Evolutionary conservation across 2,113 vertebrate genomes (phyloP), one percentile per base, ranked within the genome.

Genomic region (Ptilonorhynchus violaceus): DNA sequence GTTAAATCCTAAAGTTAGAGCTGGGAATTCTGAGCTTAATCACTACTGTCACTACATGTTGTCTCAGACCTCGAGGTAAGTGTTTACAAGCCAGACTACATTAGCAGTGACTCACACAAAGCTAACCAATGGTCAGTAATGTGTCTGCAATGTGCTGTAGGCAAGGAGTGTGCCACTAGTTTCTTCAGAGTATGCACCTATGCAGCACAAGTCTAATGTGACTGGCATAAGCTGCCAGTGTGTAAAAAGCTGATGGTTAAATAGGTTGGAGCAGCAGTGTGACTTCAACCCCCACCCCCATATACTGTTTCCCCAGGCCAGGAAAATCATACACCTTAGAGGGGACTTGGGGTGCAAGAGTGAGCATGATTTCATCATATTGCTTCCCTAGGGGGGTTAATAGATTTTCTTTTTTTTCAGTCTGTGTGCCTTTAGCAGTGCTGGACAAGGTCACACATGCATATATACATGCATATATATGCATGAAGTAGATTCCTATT

Each of bases 231-330:
- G 37, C 10, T 62, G 10, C 19, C 27, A 22, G 16, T 7, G 6
- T 56, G 16, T 78, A 46, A 60, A 55, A 69, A 30, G 2, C 3
- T 50, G 17, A 10, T 55, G 11, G 31, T 27, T 90, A 35, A 86
- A 24, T n/a, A 56, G 19, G 15, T 69, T 66, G 22, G 27, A 83
- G 49, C 33, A 14, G 59, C 49, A 37, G 25, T 58, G 24, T 83
- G 44, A 55, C 13, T 14, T 33, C 13, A 3, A 42, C 4, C 0
- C 2, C 9, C 3, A 7, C 16, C 1, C 7, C 21, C 2, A 4
- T 5, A 19, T 58, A 25, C 8, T 47, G 8, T 78, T 84, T 59
- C 13, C 13, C 10, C 7, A 49, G 27, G 35, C 42, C 20, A 42
- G 37, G 44, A 79, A 58, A 56, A 49, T 79, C 0, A 0, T 10